These are phyloP conservation scores for Neodiprion lecontei DNA, from an alignment of 1,140 invertebrate species.

Conservation along the genomic window DNA sequence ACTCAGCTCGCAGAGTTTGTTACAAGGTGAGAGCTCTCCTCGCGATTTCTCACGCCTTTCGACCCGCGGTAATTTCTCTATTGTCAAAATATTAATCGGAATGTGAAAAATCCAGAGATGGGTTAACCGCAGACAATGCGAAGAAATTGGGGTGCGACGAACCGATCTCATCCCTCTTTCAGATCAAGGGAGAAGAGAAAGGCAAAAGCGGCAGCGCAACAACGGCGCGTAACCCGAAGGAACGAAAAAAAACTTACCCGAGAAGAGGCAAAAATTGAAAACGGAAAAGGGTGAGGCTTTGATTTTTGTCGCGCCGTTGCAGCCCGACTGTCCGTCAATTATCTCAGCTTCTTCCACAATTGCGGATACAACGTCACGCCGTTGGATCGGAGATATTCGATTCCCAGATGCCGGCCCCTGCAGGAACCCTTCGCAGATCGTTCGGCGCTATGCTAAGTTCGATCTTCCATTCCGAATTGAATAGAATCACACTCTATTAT, in stretches of 20 bases:
- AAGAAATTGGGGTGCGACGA: background rate
- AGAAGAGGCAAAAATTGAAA: background rate
- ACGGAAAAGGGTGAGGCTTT: constrained; percentile 32
- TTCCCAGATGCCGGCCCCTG: constrained; percentile 46
- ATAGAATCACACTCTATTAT: constrained; percentile 60
- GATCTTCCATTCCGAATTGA: constrained; percentile 41
- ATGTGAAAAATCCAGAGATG: constrained; percentile 28
- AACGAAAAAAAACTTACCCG: no score
- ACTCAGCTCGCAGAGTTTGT: constrained; percentile 36
- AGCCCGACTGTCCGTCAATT: constrained; percentile 50
- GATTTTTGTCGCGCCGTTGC: constrained; percentile 13
- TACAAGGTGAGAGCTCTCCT: constrained; percentile 6
- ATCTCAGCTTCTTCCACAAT: constrained; percentile 48
- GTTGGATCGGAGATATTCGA: constrained; percentile 54
- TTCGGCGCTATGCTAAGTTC: constrained; percentile 36
- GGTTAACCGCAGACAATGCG: constrained; percentile 50
- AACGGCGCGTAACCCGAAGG: no score
- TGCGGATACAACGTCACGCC: constrained; percentile 44
- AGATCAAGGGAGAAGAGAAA: background rate
- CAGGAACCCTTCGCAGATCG: constrained; percentile 25
- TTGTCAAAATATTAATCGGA: constrained; percentile 28
- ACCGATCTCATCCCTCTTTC: background rate
- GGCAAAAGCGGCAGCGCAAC: background rate
- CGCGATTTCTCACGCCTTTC: constrained; percentile 47
- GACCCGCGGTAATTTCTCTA: constrained; percentile 21